Evolutionary conservation across 2,113 vertebrate species (phyloP).

Genomic region (Ammodytes marinus): DNA sequence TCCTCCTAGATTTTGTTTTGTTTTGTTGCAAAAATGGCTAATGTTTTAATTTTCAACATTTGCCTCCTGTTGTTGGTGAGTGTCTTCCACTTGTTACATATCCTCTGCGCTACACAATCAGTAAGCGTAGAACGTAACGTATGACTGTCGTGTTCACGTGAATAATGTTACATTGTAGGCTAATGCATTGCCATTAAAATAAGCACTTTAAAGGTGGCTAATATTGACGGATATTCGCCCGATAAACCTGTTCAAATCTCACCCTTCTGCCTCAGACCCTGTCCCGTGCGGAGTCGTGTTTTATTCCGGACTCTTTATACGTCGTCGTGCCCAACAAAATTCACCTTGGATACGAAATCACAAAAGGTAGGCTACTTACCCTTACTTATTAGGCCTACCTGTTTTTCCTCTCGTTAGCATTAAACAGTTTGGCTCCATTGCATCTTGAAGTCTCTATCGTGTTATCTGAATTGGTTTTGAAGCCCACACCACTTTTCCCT

Average conservation of each 20-base stretch:
- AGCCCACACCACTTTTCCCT: not conserved
- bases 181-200: not conserved
- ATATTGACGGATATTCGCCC: not conserved
- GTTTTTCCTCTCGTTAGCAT: no score
- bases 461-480: no score
- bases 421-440: not conserved
- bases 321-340: constrained; percentile 55
- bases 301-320: not conserved
- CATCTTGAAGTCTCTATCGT: no score
- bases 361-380: constrained; percentile 52
- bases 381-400: not conserved
- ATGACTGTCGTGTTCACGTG: not conserved
- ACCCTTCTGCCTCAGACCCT: constrained; percentile 27
- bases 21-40: constrained; percentile 55
- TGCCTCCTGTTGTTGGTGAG: constrained; percentile 67
- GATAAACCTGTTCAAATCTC: not conserved
- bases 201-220: not conserved
- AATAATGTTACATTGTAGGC: not conserved
- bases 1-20: not conserved
- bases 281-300: constrained; percentile 59
- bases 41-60: constrained; percentile 29
- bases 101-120: not conserved
- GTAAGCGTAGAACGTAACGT: no score
- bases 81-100: not conserved
- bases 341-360: constrained; percentile 37